Evolutionary conservation across 2,888 invertebrate species (phyloP).

Genomic region (Pediacus dermestoides): DNA sequence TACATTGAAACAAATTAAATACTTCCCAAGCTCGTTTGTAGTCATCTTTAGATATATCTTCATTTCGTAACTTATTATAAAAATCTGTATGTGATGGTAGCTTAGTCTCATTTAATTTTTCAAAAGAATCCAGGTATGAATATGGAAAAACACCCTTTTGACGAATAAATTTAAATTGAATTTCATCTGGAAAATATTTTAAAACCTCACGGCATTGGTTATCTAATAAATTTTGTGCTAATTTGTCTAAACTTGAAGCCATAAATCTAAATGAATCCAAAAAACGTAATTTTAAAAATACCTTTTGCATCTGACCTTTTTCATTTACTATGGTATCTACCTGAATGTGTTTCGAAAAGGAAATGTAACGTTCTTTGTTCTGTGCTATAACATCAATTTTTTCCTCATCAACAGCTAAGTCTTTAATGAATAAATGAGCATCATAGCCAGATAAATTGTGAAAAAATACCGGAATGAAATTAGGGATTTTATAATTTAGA

Average conservation of each 20-base stretch:
- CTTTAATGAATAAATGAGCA: slow-evolving; percentile 31
- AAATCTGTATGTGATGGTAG: slow-evolving; percentile 3
- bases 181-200: no score
- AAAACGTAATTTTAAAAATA: slow-evolving; percentile 11
- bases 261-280: slow-evolving; percentile 5
- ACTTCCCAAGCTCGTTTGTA: no score
- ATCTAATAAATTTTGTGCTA: slow-evolving; percentile 8
- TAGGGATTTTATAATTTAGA: slow-evolving; percentile 30
- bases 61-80: slow-evolving; percentile 4
- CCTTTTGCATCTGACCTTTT: slow-evolving; percentile 3
- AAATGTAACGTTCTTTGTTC: slow-evolving; percentile 35
- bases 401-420: slow-evolving; percentile 15
- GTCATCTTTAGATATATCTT: slow-evolving; percentile 4
- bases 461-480: slow-evolving; percentile 34
- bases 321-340: slow-evolving; percentile 1
- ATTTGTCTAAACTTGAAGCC: slow-evolving; percentile 1
- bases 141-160: no score
- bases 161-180: no score
- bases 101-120: slow-evolving; percentile 3
- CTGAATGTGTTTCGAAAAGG: slow-evolving; percentile 25
- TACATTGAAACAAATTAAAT: no score
- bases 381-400: slow-evolving; percentile 27
- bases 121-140: slow-evolving; percentile 4
- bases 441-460: slow-evolving; percentile 34
- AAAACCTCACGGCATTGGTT: no score